Evolutionary conservation across 2,888 invertebrate species (phyloP), one percentile per base, ranked within the genome.

Genomic region (Catocala nupta): DNA sequence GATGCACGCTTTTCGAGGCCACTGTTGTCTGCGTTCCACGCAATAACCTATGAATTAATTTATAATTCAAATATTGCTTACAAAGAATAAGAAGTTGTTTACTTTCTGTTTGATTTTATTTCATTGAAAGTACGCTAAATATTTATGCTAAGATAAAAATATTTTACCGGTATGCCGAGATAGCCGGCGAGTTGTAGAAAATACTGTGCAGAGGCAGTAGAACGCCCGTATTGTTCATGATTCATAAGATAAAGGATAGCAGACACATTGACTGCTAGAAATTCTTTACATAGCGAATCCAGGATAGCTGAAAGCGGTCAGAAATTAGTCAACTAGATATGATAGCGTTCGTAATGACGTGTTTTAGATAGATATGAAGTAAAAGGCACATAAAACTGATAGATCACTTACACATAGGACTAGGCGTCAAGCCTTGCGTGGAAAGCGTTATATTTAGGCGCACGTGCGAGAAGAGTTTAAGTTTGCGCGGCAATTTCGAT

Each of bases 1-100:
- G 98, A 97, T 47, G 98, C 97, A 72, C 96, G 91, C 71, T 96
- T 94, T 82, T 96, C 96, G 64, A 98, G 95, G 45, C 98, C 99
- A 47, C 99, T 98, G 91, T 99, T 99, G 90, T 99, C 99, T 8
- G 99, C 98, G 91, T 99, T 99, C 99, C 99, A 99, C 8, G 98
- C 98, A 79, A 99, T 98, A 57, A 99, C 98, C 80, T 93, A 79
- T 54, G 64, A 39, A 65, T 59, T 48, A 55, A 66, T 39, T 48
- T 47, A 47, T 34, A 45, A 54, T 53, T 58, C 11, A 58, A 36
- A 12, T 12, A 5, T 44, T n/a, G 11, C n/a, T n/a, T n/a, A 44
- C n/a, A n/a, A 48, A 1, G 16, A 7, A 25, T 48, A 13, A 16
- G 13, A 13, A 47, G 16, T 5, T 25, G 10, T 48, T 13, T 6